Evolutionary conservation across 2,888 invertebrate species (phyloP), one percentile per base, ranked within the genome.

Genomic region (Chaetogeoica ovagalla): DNA sequence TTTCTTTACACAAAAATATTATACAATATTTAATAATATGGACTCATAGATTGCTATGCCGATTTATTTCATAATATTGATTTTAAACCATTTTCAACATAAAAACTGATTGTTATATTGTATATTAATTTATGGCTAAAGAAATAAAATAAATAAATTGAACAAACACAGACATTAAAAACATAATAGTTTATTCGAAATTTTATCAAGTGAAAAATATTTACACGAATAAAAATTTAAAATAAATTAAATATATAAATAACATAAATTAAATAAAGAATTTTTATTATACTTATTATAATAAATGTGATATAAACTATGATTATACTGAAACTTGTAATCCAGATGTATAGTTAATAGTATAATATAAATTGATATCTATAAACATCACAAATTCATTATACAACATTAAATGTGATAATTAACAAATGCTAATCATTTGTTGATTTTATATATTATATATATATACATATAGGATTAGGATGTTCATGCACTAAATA

Each of bases 161-260:
- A 52, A 70, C 37, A 11, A 17, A 8, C 15, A 70, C 37, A 11
- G 21, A 3, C 15, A 65, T 43, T 48, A 62, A n/a, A 75, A 43
- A 43, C 48, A 1, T 65, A 57, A n/a, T 66, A 23, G 23, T 68
- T 30, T 21, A 75, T 74, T 55, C 39, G 21, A 37, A 19, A 74
- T 59, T 43, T 43, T 60, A 72, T 72, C 60, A 60, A 60, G 43
- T 60, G 5, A 62, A 3, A 71, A 39, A 60, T 55, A 55, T 19
- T 19, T 55, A 39, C n/a, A 74, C 21, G 66, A 43, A 66, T 74
- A 66, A 5, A 52, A 13, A 17, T 73, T 62, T 23, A 30, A 37
- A 74, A 39, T 65, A 68, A 66, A 43, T 30, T 43, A 66, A 66
- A 59, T 68, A 75, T 43, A 75, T 66, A 19, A 68, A 76, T 76